phyloP scores from a whole-genome alignment of 2,797 vertebrate species.

The Threskiornis aethiopicus region DNA sequence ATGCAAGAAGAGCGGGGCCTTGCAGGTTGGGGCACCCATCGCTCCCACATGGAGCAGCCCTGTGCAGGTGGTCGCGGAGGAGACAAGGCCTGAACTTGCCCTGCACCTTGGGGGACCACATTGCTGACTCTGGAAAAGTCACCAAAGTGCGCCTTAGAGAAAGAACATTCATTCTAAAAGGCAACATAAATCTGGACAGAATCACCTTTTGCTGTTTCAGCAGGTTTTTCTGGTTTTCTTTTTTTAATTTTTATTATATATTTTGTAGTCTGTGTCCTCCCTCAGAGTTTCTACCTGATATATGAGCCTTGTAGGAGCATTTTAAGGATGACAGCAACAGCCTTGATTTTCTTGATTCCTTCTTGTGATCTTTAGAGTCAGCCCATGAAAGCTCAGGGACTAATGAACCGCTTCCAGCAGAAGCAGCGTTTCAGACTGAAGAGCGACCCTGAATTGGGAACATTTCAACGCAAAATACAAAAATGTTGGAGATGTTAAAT shows the following conservation, averaged over 20 bases:
- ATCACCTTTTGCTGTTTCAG: background rate
- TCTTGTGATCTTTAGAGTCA: background rate
- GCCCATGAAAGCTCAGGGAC: background rate
- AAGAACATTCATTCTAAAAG: background rate
- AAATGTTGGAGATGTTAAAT: background rate
- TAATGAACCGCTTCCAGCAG: background rate
- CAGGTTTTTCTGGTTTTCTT: background rate
- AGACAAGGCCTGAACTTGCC: background rate
- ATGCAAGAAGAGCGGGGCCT: background rate
- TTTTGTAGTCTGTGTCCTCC: background rate
- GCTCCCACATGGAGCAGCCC: fast-evolving
- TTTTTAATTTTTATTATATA: background rate
- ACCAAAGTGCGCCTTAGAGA: background rate
- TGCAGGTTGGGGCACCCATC: background rate
- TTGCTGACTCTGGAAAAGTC: background rate
- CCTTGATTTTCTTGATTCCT: background rate
- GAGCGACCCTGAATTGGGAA: background rate
- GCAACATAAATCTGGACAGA: background rate
- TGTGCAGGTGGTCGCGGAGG: background rate
- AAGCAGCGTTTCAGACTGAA: background rate
- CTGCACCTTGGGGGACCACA: background rate
- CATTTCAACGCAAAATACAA: background rate
- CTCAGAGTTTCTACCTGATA: background rate
- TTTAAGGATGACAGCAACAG: background rate
- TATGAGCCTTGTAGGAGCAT: fast-evolving